These are phyloP conservation scores for Lepus oiostolus DNA, from an alignment of 2,797 vertebrate species.

Conservation along the genomic window DNA sequence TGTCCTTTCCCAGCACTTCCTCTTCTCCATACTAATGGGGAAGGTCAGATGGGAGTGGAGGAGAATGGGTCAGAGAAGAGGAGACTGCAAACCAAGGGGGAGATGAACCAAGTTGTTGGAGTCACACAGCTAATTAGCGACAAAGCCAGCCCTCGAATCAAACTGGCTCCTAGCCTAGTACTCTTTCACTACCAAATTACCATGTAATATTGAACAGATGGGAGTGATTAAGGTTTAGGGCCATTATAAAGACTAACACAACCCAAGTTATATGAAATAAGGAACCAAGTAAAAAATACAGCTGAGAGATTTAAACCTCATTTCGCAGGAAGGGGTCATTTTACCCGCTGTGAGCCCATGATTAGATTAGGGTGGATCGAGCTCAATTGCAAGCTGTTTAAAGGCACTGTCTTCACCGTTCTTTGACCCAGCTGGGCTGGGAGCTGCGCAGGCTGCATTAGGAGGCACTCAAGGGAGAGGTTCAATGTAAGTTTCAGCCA, in stretches of 20 bases:
- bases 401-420: slow-evolving; percentile 28
- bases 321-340: slow-evolving; percentile 73
- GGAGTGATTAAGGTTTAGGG: slow-evolving; percentile 76
- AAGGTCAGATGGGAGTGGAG: neutral
- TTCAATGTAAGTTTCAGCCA: slow-evolving; percentile 30
- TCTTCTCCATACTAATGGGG: neutral
- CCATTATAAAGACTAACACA: slow-evolving; percentile 72
- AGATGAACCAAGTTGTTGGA: slow-evolving; percentile 71
- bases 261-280: slow-evolving; percentile 61
- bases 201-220: slow-evolving; percentile 82
- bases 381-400: slow-evolving; percentile 68
- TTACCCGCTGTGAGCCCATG: slow-evolving; percentile 65
- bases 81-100: slow-evolving; percentile 37
- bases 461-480: slow-evolving; percentile 26
- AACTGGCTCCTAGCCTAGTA: slow-evolving; percentile 78
- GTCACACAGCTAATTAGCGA: slow-evolving; percentile 76
- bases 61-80: slow-evolving; percentile 34
- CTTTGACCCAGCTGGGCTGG: neutral
- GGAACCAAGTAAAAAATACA: slow-evolving; percentile 61
- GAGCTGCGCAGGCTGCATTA: neutral
- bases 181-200: slow-evolving; percentile 82
- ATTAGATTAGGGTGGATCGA: slow-evolving; percentile 74
- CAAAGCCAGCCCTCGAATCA: slow-evolving; percentile 65
- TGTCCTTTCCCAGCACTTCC: neutral
- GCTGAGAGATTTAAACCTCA: slow-evolving; percentile 64